Base-by-base conservation (phyloP, 2,888 invertebrate genomes). In the Mermis nigrescens region DNA sequence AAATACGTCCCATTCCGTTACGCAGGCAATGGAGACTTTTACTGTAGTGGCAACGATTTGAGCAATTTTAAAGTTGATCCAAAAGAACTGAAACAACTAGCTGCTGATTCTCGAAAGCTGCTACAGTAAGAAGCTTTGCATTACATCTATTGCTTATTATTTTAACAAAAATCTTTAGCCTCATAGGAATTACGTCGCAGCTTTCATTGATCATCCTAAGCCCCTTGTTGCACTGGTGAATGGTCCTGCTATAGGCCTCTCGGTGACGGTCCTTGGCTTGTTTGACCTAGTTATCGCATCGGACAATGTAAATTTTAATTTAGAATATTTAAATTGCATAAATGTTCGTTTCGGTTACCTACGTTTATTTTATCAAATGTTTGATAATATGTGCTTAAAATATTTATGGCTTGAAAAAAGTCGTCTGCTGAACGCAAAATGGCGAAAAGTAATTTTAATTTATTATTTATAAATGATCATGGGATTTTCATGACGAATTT, bases 231-330 rank as follows among this genome's bases (percentile, higher is more conserved):
- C 84, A 19, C 76, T 91, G 60, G 83, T 94, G 0, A 92, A 95
- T 78, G 95, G 95, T 1, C 91, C 91, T 48, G 88, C 90, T 19
- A 82, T 94, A 65, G 95, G 95, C 29, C 83, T 95, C 65, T 83
- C 83, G 48, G 83, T 83, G 1, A 94, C 94, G 0, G 82, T 84
- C 12, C 76, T 88, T 57, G 83, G 83, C 0, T 77, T 94, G 1
- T 89, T 83, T 76, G 94, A 95, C 77, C 78, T 86, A 60, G 83
- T 90, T 4, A 88, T 86, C 78, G 85, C 88, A 58, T 80, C 83
- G n/a, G 85, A 90, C 66, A 81, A 77, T 73, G 87, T 85, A 73
- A 76, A 75, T 61, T 32, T 22, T 32, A 59, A 45, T 19, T 46
- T 19, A 51, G 24, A 51, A 12, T 55, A 7, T 51, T 51, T n/a